Evolutionary conservation across 1,140 invertebrate genomes (phyloP), one percentile per base, ranked within the genome.

Genomic region (Cydia splendana): DNA sequence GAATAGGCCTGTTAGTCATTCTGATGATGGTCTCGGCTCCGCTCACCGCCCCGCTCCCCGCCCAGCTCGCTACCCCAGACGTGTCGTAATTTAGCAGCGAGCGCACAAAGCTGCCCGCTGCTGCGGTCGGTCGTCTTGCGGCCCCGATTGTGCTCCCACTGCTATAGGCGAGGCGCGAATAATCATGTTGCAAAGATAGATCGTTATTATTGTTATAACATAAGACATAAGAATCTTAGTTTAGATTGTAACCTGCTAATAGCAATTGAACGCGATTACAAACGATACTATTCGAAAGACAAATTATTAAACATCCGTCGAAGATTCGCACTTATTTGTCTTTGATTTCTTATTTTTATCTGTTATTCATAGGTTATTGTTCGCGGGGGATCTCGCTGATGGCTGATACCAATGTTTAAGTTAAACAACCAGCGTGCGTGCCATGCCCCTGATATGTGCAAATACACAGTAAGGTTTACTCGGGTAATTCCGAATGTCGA

Each of bases 101-200:
- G 86, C 85, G 83, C 85, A 92, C 90, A 92, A 92, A 92, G 89
- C 85, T 90, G 90, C 85, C 88, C 88, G 88, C 82, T 91, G 90
- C 87, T 91, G 90, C 87, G 90, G 90, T 91, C 88, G 85, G 85
- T 82, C 88, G 88, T 90, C 89, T 90, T 88, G 79, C 81, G 82
- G 76, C 79, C 84, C 79, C 84, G 87, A 86, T 86, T 86, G 87
- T 86, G 80, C 81, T 65, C 30, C 20, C 48, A 20, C 75, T 76
- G 57, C 20, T 24, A 24, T 24, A 62, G 57, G 20, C 6, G 20
- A 62, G 57, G 7, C 57, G 57, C 57, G 18, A 18, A 24, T 62
- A 24, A 53, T 24, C 57, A 24, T 62, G 57, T 10, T 62, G 57
- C 57, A 4, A 62, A 7, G 57, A 62, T 18, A 62, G n/a, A 62